Conservation (phyloP, 2,888 invertebrate genomes). For the Gymnosoma rotundatum region DNA sequence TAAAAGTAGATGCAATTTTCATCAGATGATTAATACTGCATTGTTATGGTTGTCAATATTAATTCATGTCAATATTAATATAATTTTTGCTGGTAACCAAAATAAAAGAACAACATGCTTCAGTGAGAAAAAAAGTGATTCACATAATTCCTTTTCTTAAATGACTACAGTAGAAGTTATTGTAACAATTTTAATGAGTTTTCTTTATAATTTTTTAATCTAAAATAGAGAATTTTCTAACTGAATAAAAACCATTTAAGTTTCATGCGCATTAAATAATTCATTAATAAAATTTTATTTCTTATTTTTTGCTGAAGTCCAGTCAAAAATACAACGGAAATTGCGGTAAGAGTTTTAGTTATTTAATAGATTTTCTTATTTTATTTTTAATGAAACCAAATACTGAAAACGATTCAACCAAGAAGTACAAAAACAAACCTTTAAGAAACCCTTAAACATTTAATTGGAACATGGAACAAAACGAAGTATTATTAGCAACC, state of each 20-base stretch:
- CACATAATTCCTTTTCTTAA: not conserved
- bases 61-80: conserved; percentile 4
- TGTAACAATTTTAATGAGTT: conserved; percentile 22
- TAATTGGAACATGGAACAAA: conserved; percentile 2
- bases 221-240: not conserved
- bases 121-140: not conserved
- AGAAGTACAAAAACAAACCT: conserved; percentile 6
- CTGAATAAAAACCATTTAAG: conserved; percentile 34
- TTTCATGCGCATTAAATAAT: conserved; percentile 47
- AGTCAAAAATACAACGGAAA: conserved; percentile 34
- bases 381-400: conserved; percentile 53
- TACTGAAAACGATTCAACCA: conserved; percentile 11
- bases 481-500: conserved; percentile 56
- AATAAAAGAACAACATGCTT: not conserved
- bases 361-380: conserved; percentile 23
- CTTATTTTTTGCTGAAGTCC: conserved; percentile 11
- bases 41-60: conserved; percentile 36
- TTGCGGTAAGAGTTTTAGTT: conserved; percentile 53
- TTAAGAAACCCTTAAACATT: conserved; percentile 19
- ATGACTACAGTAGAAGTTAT: not conserved
- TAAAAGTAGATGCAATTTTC: not conserved
- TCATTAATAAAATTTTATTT: conserved; percentile 36
- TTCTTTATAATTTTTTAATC: not conserved
- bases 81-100: not conserved
- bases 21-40: not conserved